Base-by-base conservation (phyloP, 2,888 invertebrate genomes). In the Macropis europaea region DNA sequence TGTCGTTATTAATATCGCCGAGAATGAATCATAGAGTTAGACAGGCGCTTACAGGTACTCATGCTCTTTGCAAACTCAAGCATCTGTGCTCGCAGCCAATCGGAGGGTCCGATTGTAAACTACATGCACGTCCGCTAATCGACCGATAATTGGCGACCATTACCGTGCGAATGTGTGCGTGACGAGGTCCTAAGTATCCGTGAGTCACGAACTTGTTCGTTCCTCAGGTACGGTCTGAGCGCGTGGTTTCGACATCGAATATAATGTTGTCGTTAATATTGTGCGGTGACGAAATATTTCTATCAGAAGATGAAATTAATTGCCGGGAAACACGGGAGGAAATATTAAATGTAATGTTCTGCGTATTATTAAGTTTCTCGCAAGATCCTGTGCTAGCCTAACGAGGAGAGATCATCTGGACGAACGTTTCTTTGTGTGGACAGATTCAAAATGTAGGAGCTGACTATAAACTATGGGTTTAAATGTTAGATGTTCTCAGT, bases 181-280 rank as follows among this genome's bases (percentile, higher is more conserved):
- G 59, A 57, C 47, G 63, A 71, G 56, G 42, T 57, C 43, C 57
- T 28, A 32, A 9, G 6, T 43, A 22, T n/a, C 45, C 36, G 53
- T 78, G 78, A 78, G 42, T 78, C 77, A 75, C 64, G 59, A 56
- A 36, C 60, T 56, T 48, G 62, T 26, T 24, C 70, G 15, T 63
- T 53, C 17, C 17, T 54, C 43, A n/a, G n/a, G 36, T 32, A 28
- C 47, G 36, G 36, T 42, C 5, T 7, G 38, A 19, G 19, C 1
- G 24, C 6, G 30, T 13, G 61, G 56, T 75, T 69, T 56, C 72
- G 3, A 63, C 53, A 56, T 48, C 48, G 19, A 22, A 26, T 11
- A 48, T 24, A 45, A 52, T 19, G 28, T 47, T 43, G 22, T 36
- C 61, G 50, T 40, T 50, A 60, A 47, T 19, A 54, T 52, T 54